phyloP scores from a whole-genome alignment of 2,888 invertebrate species.

The Panopea generosa region DNA sequence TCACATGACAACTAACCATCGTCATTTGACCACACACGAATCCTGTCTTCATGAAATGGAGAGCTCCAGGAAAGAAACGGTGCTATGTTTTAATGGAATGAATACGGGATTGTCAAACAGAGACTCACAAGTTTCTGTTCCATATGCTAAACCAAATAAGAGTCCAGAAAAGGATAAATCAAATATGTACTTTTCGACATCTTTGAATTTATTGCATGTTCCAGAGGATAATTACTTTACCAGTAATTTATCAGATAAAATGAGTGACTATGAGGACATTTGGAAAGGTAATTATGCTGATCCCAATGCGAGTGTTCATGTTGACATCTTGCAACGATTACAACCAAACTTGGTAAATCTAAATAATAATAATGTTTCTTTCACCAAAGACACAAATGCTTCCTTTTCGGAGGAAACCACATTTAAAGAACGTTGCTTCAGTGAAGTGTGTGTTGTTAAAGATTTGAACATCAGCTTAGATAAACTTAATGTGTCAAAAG shows the following conservation, averaged over 20 bases:
- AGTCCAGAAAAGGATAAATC: slow-evolving; percentile 42
- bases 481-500: slow-evolving; percentile 18
- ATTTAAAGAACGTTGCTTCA: slow-evolving; percentile 31
- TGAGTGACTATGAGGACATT: slow-evolving; percentile 97
- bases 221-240: slow-evolving; percentile 89
- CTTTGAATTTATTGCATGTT: slow-evolving; percentile 69
- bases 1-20: not conserved
- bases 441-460: slow-evolving; percentile 34
- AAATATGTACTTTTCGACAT: slow-evolving; percentile 70
- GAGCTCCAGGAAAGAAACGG: slow-evolving; percentile 13
- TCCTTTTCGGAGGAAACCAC: not conserved
- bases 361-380: not conserved
- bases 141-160: slow-evolving; percentile 62
- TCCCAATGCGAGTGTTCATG: slow-evolving; percentile 57
- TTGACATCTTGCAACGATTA: slow-evolving; percentile 48
- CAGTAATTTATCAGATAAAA: slow-evolving; percentile 95
- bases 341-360: slow-evolving; percentile 46
- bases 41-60: slow-evolving; percentile 13
- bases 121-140: slow-evolving; percentile 47
- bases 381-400: not conserved
- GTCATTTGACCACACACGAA: slow-evolving; percentile 36
- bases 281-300: slow-evolving; percentile 87
- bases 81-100: slow-evolving; percentile 46
- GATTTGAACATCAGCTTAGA: slow-evolving; percentile 39
- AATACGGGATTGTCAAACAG: slow-evolving; percentile 35